phyloP scores from a whole-genome alignment of 2,888 invertebrate species.

The Lasioglossum calceatum region DNA sequence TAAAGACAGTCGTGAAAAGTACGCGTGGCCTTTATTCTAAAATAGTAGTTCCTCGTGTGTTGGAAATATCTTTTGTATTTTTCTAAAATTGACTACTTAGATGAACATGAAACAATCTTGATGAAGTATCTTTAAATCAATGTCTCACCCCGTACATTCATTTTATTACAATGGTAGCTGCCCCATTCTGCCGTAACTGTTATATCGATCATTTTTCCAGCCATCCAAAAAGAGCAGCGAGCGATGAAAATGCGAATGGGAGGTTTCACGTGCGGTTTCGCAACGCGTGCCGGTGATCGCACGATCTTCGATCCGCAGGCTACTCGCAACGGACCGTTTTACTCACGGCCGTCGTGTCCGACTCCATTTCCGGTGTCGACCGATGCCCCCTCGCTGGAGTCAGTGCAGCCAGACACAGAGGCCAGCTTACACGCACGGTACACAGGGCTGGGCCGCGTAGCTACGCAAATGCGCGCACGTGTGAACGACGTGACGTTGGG shows the following conservation, averaged over 20 bases:
- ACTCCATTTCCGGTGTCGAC: conserved; percentile 53
- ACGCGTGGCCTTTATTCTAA: background rate
- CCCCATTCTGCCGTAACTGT: background rate
- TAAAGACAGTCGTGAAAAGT: background rate
- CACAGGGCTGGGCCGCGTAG: conserved; percentile 22
- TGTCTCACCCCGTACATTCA: too few relatives aligned
- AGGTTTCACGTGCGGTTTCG: conserved; percentile 1
- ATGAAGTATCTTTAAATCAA: too few relatives aligned
- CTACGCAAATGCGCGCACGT: conserved; percentile 55
- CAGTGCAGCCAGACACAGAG: conserved; percentile 9
- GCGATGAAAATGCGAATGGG: background rate
- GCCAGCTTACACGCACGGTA: conserved; percentile 28
- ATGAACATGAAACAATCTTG: too few relatives aligned
- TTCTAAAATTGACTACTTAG: too few relatives aligned
- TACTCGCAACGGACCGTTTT: conserved; percentile 35
- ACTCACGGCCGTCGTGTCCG: conserved; percentile 43
- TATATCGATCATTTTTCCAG: background rate
- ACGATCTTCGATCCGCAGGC: conserved; percentile 26
- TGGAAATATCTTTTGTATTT: too few relatives aligned
- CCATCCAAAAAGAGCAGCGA: background rate
- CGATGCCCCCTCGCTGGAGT: conserved; percentile 43
- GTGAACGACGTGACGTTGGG: conserved; percentile 73
- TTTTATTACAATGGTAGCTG: too few relatives aligned
- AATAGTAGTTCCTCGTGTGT: background rate
- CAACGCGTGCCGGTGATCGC: background rate